phyloP scores from a whole-genome alignment of 2,113 vertebrate genomes.

The Paralichthys olivaceus region DNA sequence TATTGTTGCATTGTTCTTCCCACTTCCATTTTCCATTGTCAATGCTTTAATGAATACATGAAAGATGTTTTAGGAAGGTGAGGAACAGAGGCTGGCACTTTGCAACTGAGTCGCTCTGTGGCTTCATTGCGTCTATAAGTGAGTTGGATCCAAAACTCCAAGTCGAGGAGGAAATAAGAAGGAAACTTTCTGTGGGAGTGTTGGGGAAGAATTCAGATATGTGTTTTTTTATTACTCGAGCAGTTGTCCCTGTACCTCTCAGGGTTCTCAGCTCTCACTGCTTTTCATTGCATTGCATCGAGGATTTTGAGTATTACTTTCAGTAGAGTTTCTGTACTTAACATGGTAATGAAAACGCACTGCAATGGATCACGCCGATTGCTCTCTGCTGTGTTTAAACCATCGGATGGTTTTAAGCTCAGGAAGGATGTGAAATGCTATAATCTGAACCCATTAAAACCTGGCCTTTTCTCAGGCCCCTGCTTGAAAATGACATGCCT shows the following conservation, averaged over 20 bases:
- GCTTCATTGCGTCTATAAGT: conserved; percentile 25
- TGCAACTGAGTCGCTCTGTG: conserved; percentile 22
- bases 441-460: no score
- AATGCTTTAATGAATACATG: conserved; percentile 43
- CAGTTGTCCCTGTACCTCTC: neutral
- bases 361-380: neutral
- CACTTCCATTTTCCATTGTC: conserved; percentile 29
- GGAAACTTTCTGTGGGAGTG: conserved; percentile 26
- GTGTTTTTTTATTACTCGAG: conserved; percentile 17
- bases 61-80: conserved; percentile 44
- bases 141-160: conserved; percentile 23
- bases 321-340: neutral
- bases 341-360: conserved; percentile 1
- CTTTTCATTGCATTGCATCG: conserved; percentile 15
- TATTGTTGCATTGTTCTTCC: conserved; percentile 33
- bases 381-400: neutral
- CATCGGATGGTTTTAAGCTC: neutral
- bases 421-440: neutral
- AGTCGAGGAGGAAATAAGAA: conserved; percentile 31
- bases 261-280: conserved; percentile 7
- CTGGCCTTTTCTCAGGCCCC: no score
- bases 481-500: no score
- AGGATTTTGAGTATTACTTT: conserved; percentile 15
- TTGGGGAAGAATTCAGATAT: conserved; percentile 12
- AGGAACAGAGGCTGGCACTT: conserved; percentile 42